phyloP scores from a whole-genome alignment of 1,140 invertebrate species.

The Melipona quadrifasciata region DNA sequence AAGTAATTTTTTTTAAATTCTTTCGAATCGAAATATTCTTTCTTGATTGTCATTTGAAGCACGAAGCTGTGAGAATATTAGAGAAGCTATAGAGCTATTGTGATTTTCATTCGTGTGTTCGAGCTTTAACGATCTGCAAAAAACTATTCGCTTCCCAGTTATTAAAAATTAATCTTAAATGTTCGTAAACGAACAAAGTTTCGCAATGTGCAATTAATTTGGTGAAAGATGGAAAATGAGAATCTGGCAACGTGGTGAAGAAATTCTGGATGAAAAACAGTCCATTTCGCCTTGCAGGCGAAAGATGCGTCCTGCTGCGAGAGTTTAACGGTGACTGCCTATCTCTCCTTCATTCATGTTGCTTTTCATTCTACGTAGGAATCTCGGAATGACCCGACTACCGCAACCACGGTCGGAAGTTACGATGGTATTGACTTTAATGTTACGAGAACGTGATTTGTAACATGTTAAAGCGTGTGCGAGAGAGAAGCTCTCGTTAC shows the following conservation, averaged over 20 bases:
- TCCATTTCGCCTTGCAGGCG: conserved; percentile 59
- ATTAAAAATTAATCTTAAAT: not conserved
- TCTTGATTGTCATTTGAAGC: too few species aligned
- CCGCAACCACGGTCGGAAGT: conserved; percentile 9
- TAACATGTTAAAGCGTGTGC: not conserved
- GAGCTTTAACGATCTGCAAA: too few species aligned
- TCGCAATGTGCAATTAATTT: not conserved
- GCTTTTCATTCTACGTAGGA: conserved; percentile 63
- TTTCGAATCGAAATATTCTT: not conserved
- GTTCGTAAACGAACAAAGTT: not conserved
- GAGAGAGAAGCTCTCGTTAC: not conserved
- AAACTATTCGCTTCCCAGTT: not conserved
- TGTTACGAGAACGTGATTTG: conserved; percentile 22
- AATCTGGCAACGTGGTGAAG: conserved; percentile 68
- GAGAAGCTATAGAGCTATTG: not conserved
- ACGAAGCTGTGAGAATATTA: too few species aligned
- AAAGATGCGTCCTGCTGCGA: conserved; percentile 74
- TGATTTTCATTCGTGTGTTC: too few species aligned
- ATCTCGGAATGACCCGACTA: conserved; percentile 56
- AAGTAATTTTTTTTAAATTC: not conserved
- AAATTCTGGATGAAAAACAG: conserved; percentile 62
- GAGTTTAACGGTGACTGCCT: conserved; percentile 72
- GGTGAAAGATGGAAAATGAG: not conserved
- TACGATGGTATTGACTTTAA: conserved; percentile 23
- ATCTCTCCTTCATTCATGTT: conserved; percentile 67